These are phyloP conservation scores for Triplophysa rosa DNA, from an alignment of 2,113 vertebrate species.

Conservation along the genomic window DNA sequence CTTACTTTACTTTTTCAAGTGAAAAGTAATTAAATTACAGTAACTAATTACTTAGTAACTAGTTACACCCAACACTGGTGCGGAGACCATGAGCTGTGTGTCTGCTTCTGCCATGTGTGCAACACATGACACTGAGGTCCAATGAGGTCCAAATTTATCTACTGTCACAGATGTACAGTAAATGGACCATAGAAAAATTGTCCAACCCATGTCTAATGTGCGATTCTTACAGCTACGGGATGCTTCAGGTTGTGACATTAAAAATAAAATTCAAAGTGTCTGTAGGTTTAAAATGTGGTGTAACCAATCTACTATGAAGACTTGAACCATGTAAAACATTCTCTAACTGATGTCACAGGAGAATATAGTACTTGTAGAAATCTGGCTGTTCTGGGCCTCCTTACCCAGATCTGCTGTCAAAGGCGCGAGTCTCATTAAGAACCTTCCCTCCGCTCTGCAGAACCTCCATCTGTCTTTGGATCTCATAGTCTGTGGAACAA, in stretches of 20 bases:
- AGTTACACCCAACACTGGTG: too few species aligned
- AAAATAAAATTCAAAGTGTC: not conserved
- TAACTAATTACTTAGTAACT: too few species aligned
- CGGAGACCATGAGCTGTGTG: not conserved
- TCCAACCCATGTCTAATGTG: not conserved
- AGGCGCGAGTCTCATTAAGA: slow-evolving; percentile 92
- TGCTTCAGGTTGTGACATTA: not conserved
- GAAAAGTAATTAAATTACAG: too few species aligned
- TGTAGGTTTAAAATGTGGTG: not conserved
- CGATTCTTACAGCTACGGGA: not conserved
- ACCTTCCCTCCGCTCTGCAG: slow-evolving; percentile 84
- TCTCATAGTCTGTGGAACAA: slow-evolving; percentile 89
- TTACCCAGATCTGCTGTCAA: slow-evolving; percentile 92
- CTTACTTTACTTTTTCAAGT: too few species aligned
- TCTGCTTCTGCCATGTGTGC: slow-evolving; percentile 7
- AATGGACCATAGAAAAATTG: not conserved
- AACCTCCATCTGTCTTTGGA: slow-evolving; percentile 87
- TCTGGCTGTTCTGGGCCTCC: slow-evolving; percentile 53
- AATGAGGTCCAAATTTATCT: slow-evolving; percentile 12
- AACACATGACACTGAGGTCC: slow-evolving; percentile 21
- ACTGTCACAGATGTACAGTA: not conserved
- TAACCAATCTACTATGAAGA: not conserved
- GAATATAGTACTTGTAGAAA: slow-evolving; percentile 15
- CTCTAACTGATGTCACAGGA: slow-evolving; percentile 19
- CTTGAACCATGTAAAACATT: not conserved